Conservation (phyloP, 2,113 vertebrate genomes). For the Cyprinodon brontotheroides region DNA sequence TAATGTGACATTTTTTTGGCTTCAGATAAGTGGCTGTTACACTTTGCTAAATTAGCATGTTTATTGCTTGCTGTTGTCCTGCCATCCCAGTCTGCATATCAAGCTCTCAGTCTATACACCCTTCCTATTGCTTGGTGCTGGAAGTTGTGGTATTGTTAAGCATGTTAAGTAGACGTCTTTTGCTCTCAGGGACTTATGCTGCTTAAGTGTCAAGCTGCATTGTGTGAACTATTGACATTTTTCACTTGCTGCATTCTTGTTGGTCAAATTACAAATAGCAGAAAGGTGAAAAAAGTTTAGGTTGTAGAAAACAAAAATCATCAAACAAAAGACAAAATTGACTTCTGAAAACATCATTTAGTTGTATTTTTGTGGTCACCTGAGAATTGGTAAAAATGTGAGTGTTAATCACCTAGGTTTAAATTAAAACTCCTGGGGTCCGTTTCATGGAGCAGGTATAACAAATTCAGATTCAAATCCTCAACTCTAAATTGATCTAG, state of each 20-base stretch:
- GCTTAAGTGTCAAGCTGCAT: constrained; percentile 41
- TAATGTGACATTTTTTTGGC: constrained; percentile 52
- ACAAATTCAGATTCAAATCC: no score
- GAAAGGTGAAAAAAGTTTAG: neutral
- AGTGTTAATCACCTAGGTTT: neutral
- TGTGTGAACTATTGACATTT: constrained; percentile 54
- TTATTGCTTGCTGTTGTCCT: constrained; percentile 78
- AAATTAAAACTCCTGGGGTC: neutral
- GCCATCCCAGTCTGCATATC: constrained; percentile 78
- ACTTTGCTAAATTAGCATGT: constrained; percentile 79
- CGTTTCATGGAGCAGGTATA: no score
- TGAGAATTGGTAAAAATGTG: neutral
- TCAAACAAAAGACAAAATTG: neutral
- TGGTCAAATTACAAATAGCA: constrained; percentile 42
- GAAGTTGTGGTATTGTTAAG: constrained; percentile 67
- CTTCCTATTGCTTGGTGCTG: constrained; percentile 60
- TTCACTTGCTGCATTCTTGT: constrained; percentile 27
- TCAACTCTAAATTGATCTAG: no score
- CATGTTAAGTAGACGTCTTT: constrained; percentile 65
- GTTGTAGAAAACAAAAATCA: neutral
- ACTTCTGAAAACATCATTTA: neutral
- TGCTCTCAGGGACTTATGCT: constrained; percentile 33
- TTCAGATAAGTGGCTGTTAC: constrained; percentile 71
- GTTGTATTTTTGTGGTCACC: neutral
- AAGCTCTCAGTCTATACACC: constrained; percentile 53